Evolutionary conservation across 2,888 invertebrate genomes (phyloP).

Genomic region (Alitta virens): DNA sequence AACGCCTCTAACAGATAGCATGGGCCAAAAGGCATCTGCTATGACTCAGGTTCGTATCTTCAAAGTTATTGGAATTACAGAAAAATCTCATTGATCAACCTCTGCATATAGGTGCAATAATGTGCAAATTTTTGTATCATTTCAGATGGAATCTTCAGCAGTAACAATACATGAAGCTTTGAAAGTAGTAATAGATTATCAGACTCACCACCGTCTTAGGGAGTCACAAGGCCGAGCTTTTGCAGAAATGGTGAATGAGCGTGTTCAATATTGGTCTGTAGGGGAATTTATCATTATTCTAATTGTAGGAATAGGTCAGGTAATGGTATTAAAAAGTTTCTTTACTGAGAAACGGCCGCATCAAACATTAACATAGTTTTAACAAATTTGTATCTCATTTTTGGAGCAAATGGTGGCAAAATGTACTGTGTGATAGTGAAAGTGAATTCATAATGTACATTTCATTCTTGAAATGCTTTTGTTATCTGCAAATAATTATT

Average conservation of each 20-base stretch:
- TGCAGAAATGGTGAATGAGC: constrained; percentile 93
- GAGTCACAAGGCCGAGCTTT: constrained; percentile 93
- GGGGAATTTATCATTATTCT: constrained; percentile 83
- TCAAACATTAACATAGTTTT: constrained; percentile 15
- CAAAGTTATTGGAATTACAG: too few relatives aligned
- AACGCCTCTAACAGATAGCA: constrained; percentile 67
- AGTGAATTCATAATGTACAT: too few relatives aligned
- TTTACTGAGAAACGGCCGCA: constrained; percentile 68
- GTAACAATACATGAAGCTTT: constrained; percentile 86
- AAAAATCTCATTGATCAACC: too few relatives aligned
- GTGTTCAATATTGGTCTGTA: constrained; percentile 82
- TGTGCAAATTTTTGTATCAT: too few relatives aligned
- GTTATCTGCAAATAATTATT: too few relatives aligned
- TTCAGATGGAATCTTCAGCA: constrained; percentile 88
- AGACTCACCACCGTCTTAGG: constrained; percentile 92
- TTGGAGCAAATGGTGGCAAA: too few relatives aligned
- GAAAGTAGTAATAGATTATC: constrained; percentile 86
- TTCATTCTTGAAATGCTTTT: too few relatives aligned
- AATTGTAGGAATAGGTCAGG: constrained; percentile 84
- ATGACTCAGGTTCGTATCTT: constrained; percentile 72
- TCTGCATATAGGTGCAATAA: too few relatives aligned
- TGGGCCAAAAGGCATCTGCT: constrained; percentile 65
- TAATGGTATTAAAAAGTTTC: constrained; percentile 86
- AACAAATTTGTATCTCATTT: too few relatives aligned
- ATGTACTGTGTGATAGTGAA: too few relatives aligned